Percentiles rank a stretch among this genome's conserved stretches.
phyloP scores from a whole-genome alignment of 2,113 vertebrate genomes.

The Pelmatolapia mariae region DNA sequence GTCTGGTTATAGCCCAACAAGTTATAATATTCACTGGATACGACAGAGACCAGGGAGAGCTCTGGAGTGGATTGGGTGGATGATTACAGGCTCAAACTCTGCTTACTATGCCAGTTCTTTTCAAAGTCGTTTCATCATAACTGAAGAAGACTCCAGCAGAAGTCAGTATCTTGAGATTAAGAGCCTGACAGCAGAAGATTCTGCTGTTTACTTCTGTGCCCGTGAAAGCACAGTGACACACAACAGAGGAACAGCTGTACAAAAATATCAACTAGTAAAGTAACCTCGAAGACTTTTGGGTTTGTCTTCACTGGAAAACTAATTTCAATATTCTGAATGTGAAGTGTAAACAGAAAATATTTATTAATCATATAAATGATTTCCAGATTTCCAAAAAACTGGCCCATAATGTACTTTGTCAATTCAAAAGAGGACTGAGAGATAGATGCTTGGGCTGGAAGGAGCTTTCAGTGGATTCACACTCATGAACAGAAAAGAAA shows the following conservation, averaged over 20 bases:
- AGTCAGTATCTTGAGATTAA: background rate
- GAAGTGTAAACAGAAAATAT: background rate
- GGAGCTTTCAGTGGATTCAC: background rate
- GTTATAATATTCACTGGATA: background rate
- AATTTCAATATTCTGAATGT: background rate
- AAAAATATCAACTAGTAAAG: background rate
- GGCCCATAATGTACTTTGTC: background rate
- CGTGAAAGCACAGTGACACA: rapidly evolving
- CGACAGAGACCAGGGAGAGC: background rate
- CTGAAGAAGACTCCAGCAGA: background rate
- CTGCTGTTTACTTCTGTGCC: rapidly evolving
- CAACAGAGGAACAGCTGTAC: background rate
- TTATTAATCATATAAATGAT: background rate
- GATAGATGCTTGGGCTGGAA: background rate
- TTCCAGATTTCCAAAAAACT: too few relatives aligned
- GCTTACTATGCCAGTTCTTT: background rate
- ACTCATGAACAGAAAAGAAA: background rate
- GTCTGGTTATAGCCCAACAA: background rate
- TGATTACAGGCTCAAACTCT: background rate
- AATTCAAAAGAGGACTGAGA: background rate
- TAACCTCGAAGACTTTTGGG: rapidly evolving
- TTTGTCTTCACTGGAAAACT: background rate
- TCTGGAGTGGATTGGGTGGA: slow-evolving; percentile 19
- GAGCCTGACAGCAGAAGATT: background rate
- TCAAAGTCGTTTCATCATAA: background rate